Base-by-base conservation (phyloP, 2,797 vertebrate genomes). In the Fratercula arctica region DNA sequence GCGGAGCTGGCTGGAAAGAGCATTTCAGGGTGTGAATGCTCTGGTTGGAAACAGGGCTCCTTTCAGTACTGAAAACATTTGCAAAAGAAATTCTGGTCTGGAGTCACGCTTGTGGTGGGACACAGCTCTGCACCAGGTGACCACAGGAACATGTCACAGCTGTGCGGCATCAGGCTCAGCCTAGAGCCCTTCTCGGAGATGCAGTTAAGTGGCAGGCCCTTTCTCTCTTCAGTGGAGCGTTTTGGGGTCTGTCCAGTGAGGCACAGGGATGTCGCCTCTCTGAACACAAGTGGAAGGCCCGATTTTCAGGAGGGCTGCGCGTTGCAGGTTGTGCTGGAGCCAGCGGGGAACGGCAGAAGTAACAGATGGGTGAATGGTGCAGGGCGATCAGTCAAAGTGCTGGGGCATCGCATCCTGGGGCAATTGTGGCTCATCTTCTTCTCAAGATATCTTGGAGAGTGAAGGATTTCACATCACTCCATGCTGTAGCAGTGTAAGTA, bases 101-200 rank as follows among this genome's bases (percentile, higher is more conserved):
- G 25, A 73, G 24, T 1, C 3, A 0, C 13, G 14, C 45, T 35
- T 2, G 0, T 26, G 70, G 31, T 77, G 64, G 59, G 78, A 70
- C 4, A 0, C 0, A 0, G 43, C 37, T 79, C 70, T 59, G 67
- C 54, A 21, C 5, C 12, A 2, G 45, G 23, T 46, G 78, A 56
- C 57, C n/a, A 3, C 39, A 15, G 57, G 67, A 78, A 39, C 9
- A 2, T 69, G 31, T 87, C 43, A 19, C 33, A 68, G 57, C 7
- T 7, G 4, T 6, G 66, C 0, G 5, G 21, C 2, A 8, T 20
- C 39, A 25, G 80, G 56, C 68, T 59, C 18, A 64, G 76, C 68
- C 80, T 43, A 53, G 80, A 90, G 51, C 81, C 45, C 12, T 25
- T 45, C 37, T 45, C 61, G 1, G 1, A 75, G 75, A 3, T 1